Evolutionary conservation across 1,140 invertebrate genomes (phyloP).

Genomic region (Drosophila kepulauana): DNA sequence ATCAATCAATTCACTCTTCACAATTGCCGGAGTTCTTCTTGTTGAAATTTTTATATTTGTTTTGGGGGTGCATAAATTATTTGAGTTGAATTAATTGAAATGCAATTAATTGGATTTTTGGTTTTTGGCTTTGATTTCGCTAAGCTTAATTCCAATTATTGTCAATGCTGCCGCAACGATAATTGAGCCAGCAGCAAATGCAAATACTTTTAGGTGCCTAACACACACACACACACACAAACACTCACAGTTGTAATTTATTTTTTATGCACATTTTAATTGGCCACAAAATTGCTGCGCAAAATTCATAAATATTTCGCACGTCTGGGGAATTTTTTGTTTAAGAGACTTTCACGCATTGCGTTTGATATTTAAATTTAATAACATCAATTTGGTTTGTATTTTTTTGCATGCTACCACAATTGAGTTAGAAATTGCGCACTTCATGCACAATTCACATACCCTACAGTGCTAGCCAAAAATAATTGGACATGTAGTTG

Average conservation of each 20-base stretch:
- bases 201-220: constrained; percentile 23
- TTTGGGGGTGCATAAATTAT: not conserved
- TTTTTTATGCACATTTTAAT: constrained; percentile 38
- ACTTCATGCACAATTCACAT: no score
- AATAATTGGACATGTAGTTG: no score
- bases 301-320: constrained; percentile 33
- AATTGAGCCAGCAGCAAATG: constrained; percentile 27
- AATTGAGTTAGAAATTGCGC: constrained; percentile 12
- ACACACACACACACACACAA: constrained; percentile 13
- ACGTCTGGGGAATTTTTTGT: constrained; percentile 12
- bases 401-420: not conserved
- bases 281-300: constrained; percentile 41
- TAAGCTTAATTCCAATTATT: constrained; percentile 40
- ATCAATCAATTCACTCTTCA: not conserved
- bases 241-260: constrained; percentile 17
- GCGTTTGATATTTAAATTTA: constrained; percentile 23
- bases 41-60: not conserved
- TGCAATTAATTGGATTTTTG: constrained; percentile 36
- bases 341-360: not conserved
- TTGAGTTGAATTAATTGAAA: constrained; percentile 14
- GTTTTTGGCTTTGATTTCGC: constrained; percentile 18
- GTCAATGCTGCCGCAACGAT: constrained; percentile 13
- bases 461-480: no score
- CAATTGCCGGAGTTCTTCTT: no score
- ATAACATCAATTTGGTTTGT: constrained; percentile 9